Evolutionary conservation across 2,797 vertebrate species (phyloP).

Genomic region (Channallabes apus): DNA sequence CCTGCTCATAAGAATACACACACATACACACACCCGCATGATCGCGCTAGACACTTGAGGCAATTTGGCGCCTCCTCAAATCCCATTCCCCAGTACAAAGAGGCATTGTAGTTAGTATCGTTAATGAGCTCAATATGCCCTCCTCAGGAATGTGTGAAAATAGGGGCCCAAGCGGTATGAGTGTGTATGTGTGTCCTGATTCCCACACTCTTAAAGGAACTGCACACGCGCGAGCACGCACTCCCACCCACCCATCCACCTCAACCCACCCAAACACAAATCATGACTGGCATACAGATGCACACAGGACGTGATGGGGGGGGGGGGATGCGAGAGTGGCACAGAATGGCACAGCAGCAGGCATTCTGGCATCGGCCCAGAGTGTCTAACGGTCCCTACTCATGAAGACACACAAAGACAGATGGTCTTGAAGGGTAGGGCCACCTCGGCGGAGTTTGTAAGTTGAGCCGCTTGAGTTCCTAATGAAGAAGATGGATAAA

Average conservation of each 20-base stretch:
- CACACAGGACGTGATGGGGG: slow-evolving; percentile 39
- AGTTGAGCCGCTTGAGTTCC: slow-evolving; percentile 21
- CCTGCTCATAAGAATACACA: slow-evolving; percentile 45
- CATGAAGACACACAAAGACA: slow-evolving; percentile 38
- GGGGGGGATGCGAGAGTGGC: slow-evolving; percentile 33
- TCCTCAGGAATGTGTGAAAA: slow-evolving; percentile 77
- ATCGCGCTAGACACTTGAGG: slow-evolving; percentile 59
- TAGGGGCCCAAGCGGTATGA: slow-evolving; percentile 61
- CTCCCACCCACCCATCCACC: slow-evolving; percentile 1
- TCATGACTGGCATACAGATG: slow-evolving; percentile 73
- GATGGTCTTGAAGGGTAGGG: slow-evolving; percentile 33
- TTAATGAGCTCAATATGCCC: slow-evolving; percentile 80
- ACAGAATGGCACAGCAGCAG: slow-evolving; percentile 48
- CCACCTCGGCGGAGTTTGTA: slow-evolving; percentile 26
- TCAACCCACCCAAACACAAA: slow-evolving; percentile 41
- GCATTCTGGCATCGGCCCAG: slow-evolving; percentile 66
- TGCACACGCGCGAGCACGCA: slow-evolving; percentile 44
- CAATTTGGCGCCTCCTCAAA: slow-evolving; percentile 69
- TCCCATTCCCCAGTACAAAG: slow-evolving; percentile 71
- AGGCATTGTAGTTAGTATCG: slow-evolving; percentile 75
- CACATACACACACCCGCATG: slow-evolving; percentile 42
- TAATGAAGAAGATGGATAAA: slow-evolving; percentile 9
- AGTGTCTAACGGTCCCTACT: slow-evolving; percentile 58
- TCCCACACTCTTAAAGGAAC: slow-evolving; percentile 75
- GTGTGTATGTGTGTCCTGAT: slow-evolving; percentile 63